phyloP scores from a whole-genome alignment of 35 echinoderm and acorn worm species.

The Ophiothrix spiculata region DNA sequence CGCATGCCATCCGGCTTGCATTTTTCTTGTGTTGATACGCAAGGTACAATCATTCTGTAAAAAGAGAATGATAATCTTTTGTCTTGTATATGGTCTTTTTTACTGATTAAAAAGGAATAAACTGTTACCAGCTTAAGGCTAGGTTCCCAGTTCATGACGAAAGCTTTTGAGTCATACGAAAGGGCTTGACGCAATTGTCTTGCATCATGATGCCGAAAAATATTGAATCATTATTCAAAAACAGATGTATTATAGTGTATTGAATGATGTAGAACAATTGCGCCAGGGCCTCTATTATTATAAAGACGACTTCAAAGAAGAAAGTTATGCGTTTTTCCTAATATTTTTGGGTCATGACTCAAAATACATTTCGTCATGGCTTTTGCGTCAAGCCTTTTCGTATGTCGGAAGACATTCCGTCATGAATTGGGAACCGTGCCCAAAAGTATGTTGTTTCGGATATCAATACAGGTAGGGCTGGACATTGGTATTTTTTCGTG shows the following conservation, averaged over 20 bases:
- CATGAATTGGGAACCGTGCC: no score
- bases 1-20: not conserved
- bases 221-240: not conserved
- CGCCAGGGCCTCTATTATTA: no score
- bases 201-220: not conserved
- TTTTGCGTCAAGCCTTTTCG: no score
- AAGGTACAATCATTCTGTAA: not conserved
- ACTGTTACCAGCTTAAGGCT: not conserved
- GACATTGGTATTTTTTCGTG: no score
- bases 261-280: no score
- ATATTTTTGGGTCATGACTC: no score
- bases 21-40: not conserved
- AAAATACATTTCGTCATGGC: no score
- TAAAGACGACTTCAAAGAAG: no score
- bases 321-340: no score
- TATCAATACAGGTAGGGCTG: no score
- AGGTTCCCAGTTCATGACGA: not conserved
- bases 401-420: no score
- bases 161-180: not conserved
- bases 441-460: no score
- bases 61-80: not conserved
- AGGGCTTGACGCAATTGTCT: not conserved
- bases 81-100: not conserved
- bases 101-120: not conserved
- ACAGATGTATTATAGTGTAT: not conserved